Base-by-base conservation (phyloP, 2,888 invertebrate genomes). In the Amphipyra tragopoginis region DNA sequence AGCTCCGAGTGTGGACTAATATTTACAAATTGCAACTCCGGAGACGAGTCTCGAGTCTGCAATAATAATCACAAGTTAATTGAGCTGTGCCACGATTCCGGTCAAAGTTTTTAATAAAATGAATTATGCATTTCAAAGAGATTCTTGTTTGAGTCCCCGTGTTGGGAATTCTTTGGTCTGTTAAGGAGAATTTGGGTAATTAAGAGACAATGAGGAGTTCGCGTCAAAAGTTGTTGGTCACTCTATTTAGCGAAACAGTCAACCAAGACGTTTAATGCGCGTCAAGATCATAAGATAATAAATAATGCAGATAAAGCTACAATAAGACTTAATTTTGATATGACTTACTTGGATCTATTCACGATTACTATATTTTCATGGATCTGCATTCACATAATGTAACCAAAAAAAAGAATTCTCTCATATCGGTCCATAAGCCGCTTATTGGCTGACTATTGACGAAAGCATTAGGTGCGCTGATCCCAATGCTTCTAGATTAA, bases 51-150 rank as follows among this genome's bases (percentile, higher is more conserved):
- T 42, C 29, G 36, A 45, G 13, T 60, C 51, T 69, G 61, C 65
- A 80, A 67, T 72, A 71, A 74, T 77, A 78, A 80, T 78, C 45
- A 67, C 59, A 51, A 69, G 50, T 64, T 72, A 69, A 80, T 80
- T 69, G 72, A 48, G 54, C 15, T 48, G 48, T 66, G 56, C 54
- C 52, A 60, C 50, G 56, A 40, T 36, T 42, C 60, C n/a, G 39
- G 54, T 53, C 33, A 45, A 78, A 78, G 58, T 75, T 80, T 80
- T 78, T 72, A 65, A 66, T 68, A 69, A 60, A 68, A 75, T 80
- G 60, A 78, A 80, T 77, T 65, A 77, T 77, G 66, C 64, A 77
- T 75, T 65, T 74, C 65, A 67, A 67, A 67, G 59, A 58, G 50
- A 74, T 59, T 55, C 60, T 51, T 60, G 59, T 61, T 62, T 34